Evolutionary conservation across 2,113 vertebrate species (phyloP), one percentile per base, ranked within the genome.

Genomic region (Stigmatopora argus): DNA sequence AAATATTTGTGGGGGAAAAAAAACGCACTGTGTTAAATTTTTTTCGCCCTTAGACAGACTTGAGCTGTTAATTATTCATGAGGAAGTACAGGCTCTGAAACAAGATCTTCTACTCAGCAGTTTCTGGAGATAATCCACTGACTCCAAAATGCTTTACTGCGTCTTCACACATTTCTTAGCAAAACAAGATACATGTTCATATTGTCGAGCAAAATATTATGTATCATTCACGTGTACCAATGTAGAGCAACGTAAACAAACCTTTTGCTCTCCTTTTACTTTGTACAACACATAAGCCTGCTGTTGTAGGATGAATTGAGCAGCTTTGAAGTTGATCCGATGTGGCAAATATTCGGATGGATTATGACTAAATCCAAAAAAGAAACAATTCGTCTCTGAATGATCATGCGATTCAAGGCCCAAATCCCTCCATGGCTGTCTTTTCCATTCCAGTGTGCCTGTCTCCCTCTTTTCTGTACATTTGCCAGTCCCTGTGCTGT

Each of bases 61-160:
- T 41, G 65, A 80, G 72, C 65, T 69, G 73, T 88, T 87, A 88
- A 89, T 89, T 87, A 89, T 88, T 88, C 83, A 89, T 88, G 69
- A 79, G 82, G 71, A 81, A 83, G 79, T 80, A 87, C 82, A 82
- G 83, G 83, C 80, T 83, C 71, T 63, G 78, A 85, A 86, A 83
- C 82, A 78, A 85, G 82, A 84, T 77, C 71, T 21, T 64, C 81
- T 84, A 78, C 84, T 87, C 86, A 86, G 83, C 83, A 88, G 86
- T 85, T 86, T 80, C 83, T 72, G 65, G 71, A 75, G 78, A 84
- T 82, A 85, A 89, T 83, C 83, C 77, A 82, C 77, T 71, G 78
- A 79, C 82, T 86, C 72, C 75, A 76, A 76, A 87, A 83, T 82
- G 69, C 78, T 62, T 74, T 69, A 71, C 84, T 72, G 49, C 65